Evolutionary conservation across 2,113 vertebrate genomes (phyloP), one percentile per base, ranked within the genome.

Genomic region (Scophthalmus maximus): DNA sequence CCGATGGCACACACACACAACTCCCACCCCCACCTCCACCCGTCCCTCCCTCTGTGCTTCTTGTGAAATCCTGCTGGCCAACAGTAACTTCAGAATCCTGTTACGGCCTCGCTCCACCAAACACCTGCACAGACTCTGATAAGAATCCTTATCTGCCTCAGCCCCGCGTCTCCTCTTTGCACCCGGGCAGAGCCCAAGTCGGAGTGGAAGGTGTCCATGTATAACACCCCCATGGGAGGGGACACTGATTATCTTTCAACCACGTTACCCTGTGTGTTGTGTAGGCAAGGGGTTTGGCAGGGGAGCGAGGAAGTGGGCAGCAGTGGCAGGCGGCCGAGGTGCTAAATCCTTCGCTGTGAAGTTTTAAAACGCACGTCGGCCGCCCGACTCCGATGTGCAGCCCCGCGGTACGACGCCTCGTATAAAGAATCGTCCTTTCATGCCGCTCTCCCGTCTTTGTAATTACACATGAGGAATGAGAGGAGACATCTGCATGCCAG

Each of bases 61-160:
- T 68, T 20, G 62, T 61, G 56, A 36, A 42, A 5, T 42, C 40
- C 74, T 47, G 26, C 64, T 15, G 51, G 46, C 76, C 60, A 71
- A 12, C 36, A 58, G 73, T 71, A 73, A 79, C 68, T 81, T 68
- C 56, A 26, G 68, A 77, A 85, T 86, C 74, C 76, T 56, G 77
- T 88, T 86, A 83, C 42, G 76, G 79, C 61, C 69, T 60, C 30
- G n/a, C 76, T 71, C 38, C 67, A 73, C 66, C 79, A 67, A 78
- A 87, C 90, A 87, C 83, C 90, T 91, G 90, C 87, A 79, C 44
- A 5, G 49, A 8, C 66, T 57, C 75, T 82, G 88, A 93, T 92
- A 91, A 88, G 75, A 85, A 78, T 59, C 84, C 85, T 87, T 82
- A 84, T 85, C 85, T 52, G 55, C 72, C 42, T 72, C 59, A 2